Percentiles rank a stretch among this genome's conserved stretches.
phyloP scores from a whole-genome alignment of 2,888 invertebrate genomes.

The Pherbina coryleti region DNA sequence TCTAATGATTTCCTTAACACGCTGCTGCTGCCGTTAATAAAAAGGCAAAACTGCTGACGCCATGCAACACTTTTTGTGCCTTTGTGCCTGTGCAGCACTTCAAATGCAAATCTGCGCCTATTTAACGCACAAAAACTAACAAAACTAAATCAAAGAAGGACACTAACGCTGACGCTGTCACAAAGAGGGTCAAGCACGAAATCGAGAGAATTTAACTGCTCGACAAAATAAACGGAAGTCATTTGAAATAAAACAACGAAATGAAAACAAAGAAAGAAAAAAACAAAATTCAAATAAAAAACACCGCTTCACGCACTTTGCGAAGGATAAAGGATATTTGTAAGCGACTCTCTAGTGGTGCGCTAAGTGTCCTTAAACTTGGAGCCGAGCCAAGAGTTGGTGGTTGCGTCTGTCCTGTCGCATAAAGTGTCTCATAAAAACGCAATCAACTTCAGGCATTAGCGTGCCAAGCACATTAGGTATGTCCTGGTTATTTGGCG shows the following conservation, averaged over 20 bases:
- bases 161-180: background rate
- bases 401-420: background rate
- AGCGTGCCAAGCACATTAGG: background rate
- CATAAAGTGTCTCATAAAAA: slow-evolving; percentile 26
- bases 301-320: slow-evolving; percentile 12
- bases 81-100: background rate
- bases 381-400: background rate
- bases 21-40: background rate
- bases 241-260: slow-evolving; percentile 12
- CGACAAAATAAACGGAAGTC: slow-evolving; percentile 14
- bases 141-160: slow-evolving; percentile 1
- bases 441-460: slow-evolving; percentile 27
- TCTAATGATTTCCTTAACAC: too few relatives aligned
- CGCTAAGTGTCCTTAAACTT: slow-evolving; percentile 12
- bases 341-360: slow-evolving; percentile 16
- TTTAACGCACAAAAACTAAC: background rate
- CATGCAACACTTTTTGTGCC: background rate
- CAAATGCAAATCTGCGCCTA: slow-evolving; percentile 9
- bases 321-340: background rate
- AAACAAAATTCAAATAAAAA: background rate
- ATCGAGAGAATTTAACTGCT: background rate
- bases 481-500: slow-evolving; percentile 15
- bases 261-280: background rate
- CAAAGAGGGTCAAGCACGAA: background rate
- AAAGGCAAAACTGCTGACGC: background rate